A percentile compares a stretch with the other conserved stretches of the same genome.
These are phyloP conservation scores for Sebastes kiyomatsui DNA, from an alignment of 2,797 vertebrate genomes.

Conservation along the genomic window DNA sequence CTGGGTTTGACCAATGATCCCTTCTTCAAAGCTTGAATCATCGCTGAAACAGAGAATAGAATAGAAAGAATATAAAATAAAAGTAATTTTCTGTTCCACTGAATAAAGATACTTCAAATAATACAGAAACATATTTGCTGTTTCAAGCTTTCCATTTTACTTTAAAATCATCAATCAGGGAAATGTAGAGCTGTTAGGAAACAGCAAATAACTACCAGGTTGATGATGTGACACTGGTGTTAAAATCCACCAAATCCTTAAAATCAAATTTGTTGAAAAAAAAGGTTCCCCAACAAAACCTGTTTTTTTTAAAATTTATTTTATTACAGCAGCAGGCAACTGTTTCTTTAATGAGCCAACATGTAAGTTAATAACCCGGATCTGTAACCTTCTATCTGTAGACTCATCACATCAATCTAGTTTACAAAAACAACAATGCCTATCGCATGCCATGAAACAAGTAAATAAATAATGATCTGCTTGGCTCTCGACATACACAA, in stretches of 20 bases:
- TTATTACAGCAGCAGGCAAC: too few relatives aligned
- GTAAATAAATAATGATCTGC: conserved; percentile 70
- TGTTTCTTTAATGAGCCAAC: not conserved
- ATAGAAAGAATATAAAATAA: not conserved
- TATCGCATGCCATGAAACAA: conserved; percentile 30
- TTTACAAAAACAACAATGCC: conserved; percentile 56
- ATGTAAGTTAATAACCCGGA: conserved; percentile 41
- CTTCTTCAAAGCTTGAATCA: not conserved
- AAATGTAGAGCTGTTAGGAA: not conserved
- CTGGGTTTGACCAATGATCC: not conserved
- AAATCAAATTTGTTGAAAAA: not conserved
- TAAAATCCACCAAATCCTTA: not conserved
- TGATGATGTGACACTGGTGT: not conserved
- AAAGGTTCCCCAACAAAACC: not conserved
- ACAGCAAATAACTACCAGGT: not conserved
- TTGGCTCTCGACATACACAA: conserved; percentile 64
- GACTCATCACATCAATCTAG: conserved; percentile 46
- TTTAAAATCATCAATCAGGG: not conserved
- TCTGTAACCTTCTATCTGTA: conserved; percentile 26
- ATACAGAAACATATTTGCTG: not conserved
- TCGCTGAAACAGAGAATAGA: not conserved
- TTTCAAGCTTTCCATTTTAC: not conserved
- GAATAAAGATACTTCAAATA: not conserved
- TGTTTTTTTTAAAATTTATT: too few relatives aligned
- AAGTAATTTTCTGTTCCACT: not conserved